Evolutionary conservation across 1,140 invertebrate species (phyloP), one percentile per base, ranked within the genome.

Genomic region (Habropoda laboriosa): DNA sequence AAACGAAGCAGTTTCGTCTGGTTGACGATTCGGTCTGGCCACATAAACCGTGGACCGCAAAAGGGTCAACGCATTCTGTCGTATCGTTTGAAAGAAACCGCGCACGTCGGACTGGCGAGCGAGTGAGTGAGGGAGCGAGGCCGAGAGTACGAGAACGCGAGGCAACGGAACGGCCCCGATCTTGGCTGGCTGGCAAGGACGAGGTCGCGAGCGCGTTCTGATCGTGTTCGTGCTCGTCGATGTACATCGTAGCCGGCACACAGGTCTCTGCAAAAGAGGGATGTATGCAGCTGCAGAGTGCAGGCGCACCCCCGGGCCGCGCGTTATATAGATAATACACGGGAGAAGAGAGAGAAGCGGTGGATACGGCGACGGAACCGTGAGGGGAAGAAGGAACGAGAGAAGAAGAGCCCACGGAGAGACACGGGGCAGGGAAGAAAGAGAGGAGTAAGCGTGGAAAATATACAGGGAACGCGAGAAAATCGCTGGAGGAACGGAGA

Each of bases 151-250:
- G n/a, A 21, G 53, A 21, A 7, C 27, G 32, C 64, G 40, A 66
- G 72, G 55, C 68, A 66, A 75, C 32, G 64, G 53, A 84, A 67
- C 53, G 83, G 70, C 83, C 68, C 72, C 83, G 83, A 78, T 86
- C 82, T 86, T 79, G 83, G 71, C 68, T 49, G 51, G 21, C 73
- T 42, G 70, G 63, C 83, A 86, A 86, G 83, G 83, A 86, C 83
- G 82, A 86, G 83, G 83, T 86, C 83, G 83, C 83, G 79, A 86
- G 71, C 74, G 79, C 79, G 74, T 63, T 79, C 70, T 86, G 85
- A 86, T 79, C 82, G 68, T 45, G 32, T 40, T 18, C 49, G 38
- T 32, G 27, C 45, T 27, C 55, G 57, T 32, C 45, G 81, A 70
- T 42, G 58, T 45, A 45, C 74, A n/a, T 77, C 80, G 40, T 79